Percentiles rank a stretch among this genome's conserved stretches.
phyloP scores from a whole-genome alignment of 2,888 invertebrate genomes.

The Phortica magna region DNA sequence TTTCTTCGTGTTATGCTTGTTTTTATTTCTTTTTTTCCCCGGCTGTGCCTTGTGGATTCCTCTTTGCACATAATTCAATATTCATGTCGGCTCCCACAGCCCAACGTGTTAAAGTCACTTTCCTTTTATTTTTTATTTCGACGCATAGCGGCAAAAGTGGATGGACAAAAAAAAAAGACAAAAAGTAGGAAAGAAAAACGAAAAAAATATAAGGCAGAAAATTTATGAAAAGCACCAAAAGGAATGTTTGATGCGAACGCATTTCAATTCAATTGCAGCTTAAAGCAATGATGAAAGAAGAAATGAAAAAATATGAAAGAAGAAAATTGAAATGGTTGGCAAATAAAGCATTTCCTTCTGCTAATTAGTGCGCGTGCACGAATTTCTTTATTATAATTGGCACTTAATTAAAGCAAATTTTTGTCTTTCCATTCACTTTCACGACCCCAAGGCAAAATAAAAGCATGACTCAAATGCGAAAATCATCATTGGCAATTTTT shows the following conservation, averaged over 20 bases:
- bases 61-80: constrained; percentile 25
- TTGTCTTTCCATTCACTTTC: background rate
- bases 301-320: background rate
- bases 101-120: background rate
- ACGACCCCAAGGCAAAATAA: background rate
- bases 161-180: background rate
- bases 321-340: background rate
- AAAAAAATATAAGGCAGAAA: constrained; percentile 4
- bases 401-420: constrained; percentile 13
- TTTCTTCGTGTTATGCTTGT: background rate
- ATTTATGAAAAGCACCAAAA: constrained; percentile 2
- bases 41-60: background rate
- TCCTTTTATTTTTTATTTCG: background rate
- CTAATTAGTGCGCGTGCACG: constrained; percentile 8
- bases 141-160: background rate
- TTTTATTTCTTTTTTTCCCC: background rate
- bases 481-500: background rate
- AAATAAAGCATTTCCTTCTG: background rate
- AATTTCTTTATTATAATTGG: constrained; percentile 14
- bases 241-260: background rate
- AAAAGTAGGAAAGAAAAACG: background rate
- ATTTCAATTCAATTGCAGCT: constrained; percentile 19
- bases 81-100: background rate
- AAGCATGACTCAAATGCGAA: background rate
- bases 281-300: constrained; percentile 3